Evolutionary conservation across 1,140 invertebrate species (phyloP).

Genomic region (Euborellia annulipes): DNA sequence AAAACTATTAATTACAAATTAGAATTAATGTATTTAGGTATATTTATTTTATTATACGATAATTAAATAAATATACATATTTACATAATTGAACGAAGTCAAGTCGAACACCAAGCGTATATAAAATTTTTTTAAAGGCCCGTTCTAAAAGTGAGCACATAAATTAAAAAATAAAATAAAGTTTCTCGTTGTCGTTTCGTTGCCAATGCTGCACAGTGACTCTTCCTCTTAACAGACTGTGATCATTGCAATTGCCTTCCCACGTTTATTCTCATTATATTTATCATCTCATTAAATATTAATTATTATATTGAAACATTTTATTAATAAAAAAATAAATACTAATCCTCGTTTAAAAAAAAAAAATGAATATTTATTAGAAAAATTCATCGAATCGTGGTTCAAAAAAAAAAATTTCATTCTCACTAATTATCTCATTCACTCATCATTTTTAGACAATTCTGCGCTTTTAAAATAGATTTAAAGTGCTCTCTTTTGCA

Average conservation of each 20-base stretch:
- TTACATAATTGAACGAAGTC: neutral
- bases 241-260: conserved; percentile 15
- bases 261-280: neutral
- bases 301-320: no score
- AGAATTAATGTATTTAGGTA: no score
- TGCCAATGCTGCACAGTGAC: no score
- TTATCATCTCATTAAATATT: no score
- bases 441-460: no score
- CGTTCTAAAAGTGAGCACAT: conserved; percentile 12
- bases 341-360: neutral
- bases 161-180: no score
- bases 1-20: no score
- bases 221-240: conserved; percentile 12
- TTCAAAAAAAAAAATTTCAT: no score
- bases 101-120: neutral
- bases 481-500: conserved; percentile 12
- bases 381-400: neutral
- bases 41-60: no score
- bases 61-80: no score
- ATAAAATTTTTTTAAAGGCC: neutral
- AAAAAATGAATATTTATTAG: neutral
- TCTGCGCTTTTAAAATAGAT: neutral
- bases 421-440: no score
- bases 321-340: neutral
- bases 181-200: neutral